phyloP scores from a whole-genome alignment of 2,797 vertebrate species.

The Spinus pinus region DNA sequence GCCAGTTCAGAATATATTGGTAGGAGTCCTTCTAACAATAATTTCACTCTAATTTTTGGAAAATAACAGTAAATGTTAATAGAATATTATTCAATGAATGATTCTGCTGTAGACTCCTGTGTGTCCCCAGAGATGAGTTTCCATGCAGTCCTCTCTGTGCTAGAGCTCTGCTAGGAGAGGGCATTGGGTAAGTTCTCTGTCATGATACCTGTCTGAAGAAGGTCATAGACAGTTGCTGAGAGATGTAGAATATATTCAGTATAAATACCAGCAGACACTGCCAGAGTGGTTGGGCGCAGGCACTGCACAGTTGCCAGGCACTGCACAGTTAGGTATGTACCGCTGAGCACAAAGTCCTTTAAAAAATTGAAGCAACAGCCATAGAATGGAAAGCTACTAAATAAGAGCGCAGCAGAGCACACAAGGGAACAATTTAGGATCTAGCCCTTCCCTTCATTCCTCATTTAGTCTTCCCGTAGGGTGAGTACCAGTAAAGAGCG shows the following conservation, averaged over 20 bases:
- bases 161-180: not conserved
- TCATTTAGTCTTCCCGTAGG: not conserved
- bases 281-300: not conserved
- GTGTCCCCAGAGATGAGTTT: not conserved
- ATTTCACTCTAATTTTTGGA: not conserved
- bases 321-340: not conserved
- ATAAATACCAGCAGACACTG: not conserved
- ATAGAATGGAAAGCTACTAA: not conserved
- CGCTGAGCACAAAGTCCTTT: not conserved
- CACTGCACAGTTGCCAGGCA: not conserved
- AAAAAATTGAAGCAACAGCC: not conserved
- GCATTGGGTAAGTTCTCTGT: not conserved
- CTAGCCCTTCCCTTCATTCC: not conserved
- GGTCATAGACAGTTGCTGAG: not conserved
- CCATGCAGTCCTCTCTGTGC: not conserved
- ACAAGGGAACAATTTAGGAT: not conserved
- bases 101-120: not conserved
- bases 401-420: not conserved
- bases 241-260: not conserved
- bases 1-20: not conserved
- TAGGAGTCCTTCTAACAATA: not conserved
- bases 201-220: not conserved
- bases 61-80: not conserved
- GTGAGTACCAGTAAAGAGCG: not conserved
- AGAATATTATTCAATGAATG: not conserved